Base-by-base conservation (phyloP, 2,888 invertebrate genomes). In the Pycnomerus fuliginosus region DNA sequence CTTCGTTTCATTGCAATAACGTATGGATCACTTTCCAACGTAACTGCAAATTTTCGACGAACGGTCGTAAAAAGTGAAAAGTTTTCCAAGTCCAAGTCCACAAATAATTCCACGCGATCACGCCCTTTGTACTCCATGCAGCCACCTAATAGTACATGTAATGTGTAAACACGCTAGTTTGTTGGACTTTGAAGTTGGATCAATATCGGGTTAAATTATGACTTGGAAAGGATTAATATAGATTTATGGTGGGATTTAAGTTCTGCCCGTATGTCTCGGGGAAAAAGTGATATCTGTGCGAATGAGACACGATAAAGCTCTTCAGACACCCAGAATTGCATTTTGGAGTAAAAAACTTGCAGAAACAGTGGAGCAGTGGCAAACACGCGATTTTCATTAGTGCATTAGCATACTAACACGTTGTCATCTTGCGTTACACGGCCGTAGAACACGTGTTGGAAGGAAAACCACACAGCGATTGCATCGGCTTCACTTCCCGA, bases 91-190 rank as follows among this genome's bases (percentile, higher is more conserved):
- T n/a, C n/a, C n/a, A n/a, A n/a, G n/a, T n/a, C n/a, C n/a, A n/a
- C n/a, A n/a, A n/a, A n/a, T n/a, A n/a, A n/a, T n/a, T n/a, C n/a
- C n/a, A n/a, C n/a, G n/a, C n/a, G n/a, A n/a, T n/a, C n/a, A n/a
- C n/a, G n/a, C n/a, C n/a, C n/a, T n/a, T n/a, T n/a, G n/a, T n/a
- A n/a, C n/a, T n/a, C n/a, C n/a, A n/a, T n/a, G n/a, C n/a, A n/a
- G n/a, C n/a, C n/a, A n/a, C n/a, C n/a, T n/a, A n/a, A n/a, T n/a
- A n/a, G n/a, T n/a, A n/a, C n/a, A n/a, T n/a, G n/a, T n/a, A n/a
- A n/a, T n/a, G n/a, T n/a, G n/a, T 45, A 45, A 45, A 45, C 45
- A 45, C 36, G 45, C 34, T 25, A 36, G 36, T 36, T 2, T 45
- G 31, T 45, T 27, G 17, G 32, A 28, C 35, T 41, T 45, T 45